Conservation (phyloP, 2,888 invertebrate species). For the Coecobrya sp. region DNA sequence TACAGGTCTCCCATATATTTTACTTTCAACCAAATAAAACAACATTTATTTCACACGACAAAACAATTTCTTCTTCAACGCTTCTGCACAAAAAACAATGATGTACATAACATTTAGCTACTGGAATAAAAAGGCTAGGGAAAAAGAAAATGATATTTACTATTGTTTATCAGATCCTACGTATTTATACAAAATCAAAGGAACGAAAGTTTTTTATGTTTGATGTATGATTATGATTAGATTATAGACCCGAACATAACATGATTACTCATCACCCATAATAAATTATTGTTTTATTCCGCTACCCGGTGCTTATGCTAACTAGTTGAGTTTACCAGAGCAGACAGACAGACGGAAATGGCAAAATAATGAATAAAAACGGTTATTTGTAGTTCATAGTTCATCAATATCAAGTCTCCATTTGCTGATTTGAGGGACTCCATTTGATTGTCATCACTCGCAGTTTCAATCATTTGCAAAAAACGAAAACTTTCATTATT, state of each 20-base stretch:
- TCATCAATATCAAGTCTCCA: background rate
- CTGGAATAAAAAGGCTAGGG: no score
- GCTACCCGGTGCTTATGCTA: background rate
- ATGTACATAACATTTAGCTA: no score
- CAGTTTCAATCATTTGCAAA: background rate
- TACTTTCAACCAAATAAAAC: no score
- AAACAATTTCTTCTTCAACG: no score
- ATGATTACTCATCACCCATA: background rate
- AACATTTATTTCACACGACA: no score
- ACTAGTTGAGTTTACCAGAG: background rate
- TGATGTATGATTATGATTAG: background rate
- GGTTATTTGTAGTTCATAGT: slow-evolving; percentile 6
- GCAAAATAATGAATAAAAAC: background rate
- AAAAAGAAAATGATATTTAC: no score
- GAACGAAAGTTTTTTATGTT: background rate
- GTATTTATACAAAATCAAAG: no score
- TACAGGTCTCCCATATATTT: no score
- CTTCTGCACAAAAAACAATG: no score
- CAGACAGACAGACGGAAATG: background rate
- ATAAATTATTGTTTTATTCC: background rate
- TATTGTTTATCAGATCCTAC: no score
- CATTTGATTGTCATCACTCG: background rate
- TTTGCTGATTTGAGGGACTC: background rate
- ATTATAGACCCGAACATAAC: background rate
- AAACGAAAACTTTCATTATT: background rate